phyloP scores from a whole-genome alignment of 2,113 vertebrate species.

The Cyprinodon variegatus region DNA sequence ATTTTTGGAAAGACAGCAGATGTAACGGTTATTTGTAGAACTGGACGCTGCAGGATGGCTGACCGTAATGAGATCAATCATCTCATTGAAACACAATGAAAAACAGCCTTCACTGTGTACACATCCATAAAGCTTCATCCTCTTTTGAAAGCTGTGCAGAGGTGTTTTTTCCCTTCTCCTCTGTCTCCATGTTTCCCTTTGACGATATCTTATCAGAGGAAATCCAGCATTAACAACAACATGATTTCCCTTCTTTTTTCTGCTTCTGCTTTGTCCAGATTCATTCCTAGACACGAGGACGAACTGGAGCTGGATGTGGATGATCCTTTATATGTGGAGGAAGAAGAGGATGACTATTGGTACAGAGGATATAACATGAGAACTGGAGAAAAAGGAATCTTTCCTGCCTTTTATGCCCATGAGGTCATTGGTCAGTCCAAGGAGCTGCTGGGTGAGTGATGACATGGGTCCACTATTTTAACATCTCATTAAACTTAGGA shows the following conservation, averaged over 20 bases:
- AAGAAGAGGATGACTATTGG: slow-evolving; percentile 97
- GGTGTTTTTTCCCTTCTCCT: slow-evolving; percentile 13
- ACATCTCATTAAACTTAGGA: background rate
- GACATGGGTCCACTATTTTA: background rate
- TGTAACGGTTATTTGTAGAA: slow-evolving; percentile 41
- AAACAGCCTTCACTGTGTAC: background rate
- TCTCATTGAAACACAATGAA: background rate
- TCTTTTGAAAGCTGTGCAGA: too few species aligned
- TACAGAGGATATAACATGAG: slow-evolving; percentile 97
- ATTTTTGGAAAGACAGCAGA: slow-evolving; percentile 20
- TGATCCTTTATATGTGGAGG: slow-evolving; percentile 91
- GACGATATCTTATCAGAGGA: background rate
- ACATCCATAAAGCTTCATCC: background rate
- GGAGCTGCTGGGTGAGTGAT: slow-evolving; percentile 83
- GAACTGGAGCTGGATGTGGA: slow-evolving; percentile 96
- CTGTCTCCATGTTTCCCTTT: background rate
- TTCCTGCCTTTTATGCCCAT: slow-evolving; percentile 95
- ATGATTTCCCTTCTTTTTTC: background rate
- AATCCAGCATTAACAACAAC: background rate
- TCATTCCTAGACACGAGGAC: slow-evolving; percentile 93
- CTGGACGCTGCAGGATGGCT: slow-evolving; percentile 12
- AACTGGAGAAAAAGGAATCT: slow-evolving; percentile 93
- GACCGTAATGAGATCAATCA: slow-evolving; percentile 30
- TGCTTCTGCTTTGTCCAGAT: slow-evolving; percentile 78
- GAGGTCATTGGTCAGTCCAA: slow-evolving; percentile 88